A percentile compares a stretch with the other conserved stretches of the same genome.
Evolutionary conservation across 2,888 invertebrate species (phyloP).

Genomic region (Andrena haemorrhoa): DNA sequence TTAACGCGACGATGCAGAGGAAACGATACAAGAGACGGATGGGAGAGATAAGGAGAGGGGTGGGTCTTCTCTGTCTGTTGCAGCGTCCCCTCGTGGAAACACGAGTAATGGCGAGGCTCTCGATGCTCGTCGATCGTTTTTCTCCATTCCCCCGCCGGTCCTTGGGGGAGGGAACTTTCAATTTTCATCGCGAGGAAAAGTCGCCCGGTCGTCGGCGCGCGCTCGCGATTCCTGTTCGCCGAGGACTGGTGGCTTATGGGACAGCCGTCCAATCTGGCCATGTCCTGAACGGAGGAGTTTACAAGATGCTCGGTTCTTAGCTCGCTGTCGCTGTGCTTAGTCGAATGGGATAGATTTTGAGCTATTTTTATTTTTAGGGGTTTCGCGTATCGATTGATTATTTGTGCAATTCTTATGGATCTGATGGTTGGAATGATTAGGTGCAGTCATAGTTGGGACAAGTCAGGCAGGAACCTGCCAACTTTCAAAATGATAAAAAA

Average conservation of each 20-base stretch:
- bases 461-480: too few relatives aligned
- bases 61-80: slow-evolving; percentile 53
- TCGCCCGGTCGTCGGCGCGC: not conserved
- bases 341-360: not conserved
- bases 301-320: not conserved
- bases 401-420: not conserved
- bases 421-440: too few relatives aligned
- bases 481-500: too few relatives aligned
- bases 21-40: slow-evolving; percentile 39
- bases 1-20: slow-evolving; percentile 65
- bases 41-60: slow-evolving; percentile 50
- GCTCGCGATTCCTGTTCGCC: not conserved
- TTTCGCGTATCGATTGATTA: not conserved
- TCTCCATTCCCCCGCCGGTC: slow-evolving; percentile 48
- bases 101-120: slow-evolving; percentile 62
- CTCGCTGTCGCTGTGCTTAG: not conserved
- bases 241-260: not conserved
- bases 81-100: slow-evolving; percentile 70
- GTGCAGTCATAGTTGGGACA: too few relatives aligned
- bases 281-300: not conserved
- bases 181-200: not conserved
- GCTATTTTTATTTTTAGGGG: not conserved
- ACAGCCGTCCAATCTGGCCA: not conserved
- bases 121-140: slow-evolving; percentile 58
- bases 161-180: not conserved